Base-by-base conservation (phyloP, 2,113 vertebrate genomes). In the Amia ocellicauda region DNA sequence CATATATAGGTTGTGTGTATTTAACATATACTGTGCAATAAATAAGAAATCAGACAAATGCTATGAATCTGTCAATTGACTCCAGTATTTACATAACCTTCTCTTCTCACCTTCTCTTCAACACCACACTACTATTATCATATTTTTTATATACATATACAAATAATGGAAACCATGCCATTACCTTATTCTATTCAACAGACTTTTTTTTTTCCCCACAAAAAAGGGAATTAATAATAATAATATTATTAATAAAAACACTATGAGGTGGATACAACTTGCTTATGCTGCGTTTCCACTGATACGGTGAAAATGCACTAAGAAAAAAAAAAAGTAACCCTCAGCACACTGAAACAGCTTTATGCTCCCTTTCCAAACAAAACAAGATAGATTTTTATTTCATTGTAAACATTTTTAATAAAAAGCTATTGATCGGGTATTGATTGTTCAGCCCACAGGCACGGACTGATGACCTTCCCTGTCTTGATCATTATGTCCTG, bases 371-470 rank as follows among this genome's bases (percentile, higher is more conserved):
- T 80, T 81, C 72, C 60, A 60, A 78, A 78, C 78, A 78, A 87
- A 83, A 88, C 81, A 84, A 77, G 84, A 90, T 90, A 80, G 87
- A 89, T 90, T 87, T 89, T 85, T 83, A 86, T 87, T 84, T 81
- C 84, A 83, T 82, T 64, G 78, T 84, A 85, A 89, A 89, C 84
- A 87, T 86, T 89, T 91, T 90, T 90, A 91, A 90, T 89, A 89
- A 90, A 90, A 89, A 89, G 82, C 74, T 82, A 89, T 91, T 75
- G 89, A 91, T 89, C 76, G 78, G 72, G 70, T 73, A 85, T 88
- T 70, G 83, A 88, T 83, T 73, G 70, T 66, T 71, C 73, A 72
- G 81, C 81, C 86, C 76, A 80, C 72, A 66, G 83, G 83, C 74
- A 69, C 72, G 53, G 83, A 76, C 75, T 72, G 67, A 65, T 77